Conservation (phyloP, 1,140 invertebrate species). For the Onthophagus taurus region DNA sequence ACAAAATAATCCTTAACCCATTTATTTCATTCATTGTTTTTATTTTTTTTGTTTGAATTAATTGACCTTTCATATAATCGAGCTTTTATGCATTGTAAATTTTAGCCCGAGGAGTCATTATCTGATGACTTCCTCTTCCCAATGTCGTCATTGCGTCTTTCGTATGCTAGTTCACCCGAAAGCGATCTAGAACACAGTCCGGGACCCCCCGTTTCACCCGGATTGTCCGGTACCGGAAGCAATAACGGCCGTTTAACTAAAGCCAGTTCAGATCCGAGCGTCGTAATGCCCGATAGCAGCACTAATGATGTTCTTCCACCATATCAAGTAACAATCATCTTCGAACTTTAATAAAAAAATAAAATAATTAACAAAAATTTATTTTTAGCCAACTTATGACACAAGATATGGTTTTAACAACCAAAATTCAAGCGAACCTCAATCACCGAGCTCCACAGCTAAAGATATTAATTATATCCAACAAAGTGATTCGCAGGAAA, state of each 20-base stretch:
- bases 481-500: slow-evolving; percentile 8
- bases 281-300: slow-evolving; percentile 56
- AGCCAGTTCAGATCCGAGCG: slow-evolving; percentile 81
- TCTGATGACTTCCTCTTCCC: slow-evolving; percentile 96
- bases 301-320: slow-evolving; percentile 58
- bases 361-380: slow-evolving; percentile 1
- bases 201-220: slow-evolving; percentile 50
- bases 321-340: slow-evolving; percentile 56
- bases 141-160: slow-evolving; percentile 84
- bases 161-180: slow-evolving; percentile 92
- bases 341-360: too few relatives aligned
- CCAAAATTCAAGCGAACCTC: slow-evolving; percentile 16
- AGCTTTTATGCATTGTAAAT: slow-evolving; percentile 18
- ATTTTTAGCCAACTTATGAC: slow-evolving; percentile 35
- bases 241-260: slow-evolving; percentile 53
- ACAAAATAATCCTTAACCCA: too few relatives aligned
- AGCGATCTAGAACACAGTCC: slow-evolving; percentile 84
- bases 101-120: slow-evolving; percentile 71
- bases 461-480: slow-evolving; percentile 9
- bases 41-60: background rate
- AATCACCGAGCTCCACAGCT: slow-evolving; percentile 18
- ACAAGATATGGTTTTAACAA: slow-evolving; percentile 33
- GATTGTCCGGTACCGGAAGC: slow-evolving; percentile 26
- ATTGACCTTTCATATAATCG: background rate
- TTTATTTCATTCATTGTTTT: background rate